Base-by-base conservation (phyloP, 2,888 invertebrate genomes). In the Fissipunctia ypsillon region DNA sequence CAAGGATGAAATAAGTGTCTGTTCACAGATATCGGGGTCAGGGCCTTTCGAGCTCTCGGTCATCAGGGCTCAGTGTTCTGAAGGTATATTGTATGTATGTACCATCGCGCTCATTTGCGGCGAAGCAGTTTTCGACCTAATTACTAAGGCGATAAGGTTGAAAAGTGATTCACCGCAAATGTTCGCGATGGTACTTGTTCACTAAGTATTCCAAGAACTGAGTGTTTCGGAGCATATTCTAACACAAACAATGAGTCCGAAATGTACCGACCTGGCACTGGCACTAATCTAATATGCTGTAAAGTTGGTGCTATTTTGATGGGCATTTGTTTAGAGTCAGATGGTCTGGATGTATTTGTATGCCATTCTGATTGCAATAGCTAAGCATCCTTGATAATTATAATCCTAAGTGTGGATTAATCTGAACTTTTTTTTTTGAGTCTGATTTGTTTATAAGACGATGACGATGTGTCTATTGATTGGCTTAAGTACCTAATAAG, bases 371-470 rank as follows among this genome's bases (percentile, higher is more conserved):
- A 10, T 45, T n/a, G 3, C n/a, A 35, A 43, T 19, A n/a, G 12
- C 38, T 25, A 19, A 25, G 5, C 2, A 59, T 38, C 28, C n/a
- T 38, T 52, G 59, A 28, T 38, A n/a, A 52, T 50, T 4, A 31
- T 3, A 41, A 56, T 73, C 3, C 16, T 16, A 60, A 60, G 60
- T 48, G 69, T 14, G 22, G 14, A n/a, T 48, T 69, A 25, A 57
- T 43, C 19, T 72, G 16, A 57, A 72, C 63, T 9, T 9, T 38
- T 38, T 38, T 38, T 31, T 28, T 43, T 31, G 12, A 35, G 48
- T 76, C 22, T 60, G 19, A 78, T 48, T 41, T 63, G 80, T 45
- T 63, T 50, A 69, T 14, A n/a, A n/a, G 22, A 69, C 22, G 1
- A 25, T 67, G 45, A 35, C 35, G 35, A 35, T 35, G 38, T 38